Evolutionary conservation across 2,113 vertebrate genomes (phyloP), one percentile per base, ranked within the genome.

Genomic region (Diglossa brunneiventris): DNA sequence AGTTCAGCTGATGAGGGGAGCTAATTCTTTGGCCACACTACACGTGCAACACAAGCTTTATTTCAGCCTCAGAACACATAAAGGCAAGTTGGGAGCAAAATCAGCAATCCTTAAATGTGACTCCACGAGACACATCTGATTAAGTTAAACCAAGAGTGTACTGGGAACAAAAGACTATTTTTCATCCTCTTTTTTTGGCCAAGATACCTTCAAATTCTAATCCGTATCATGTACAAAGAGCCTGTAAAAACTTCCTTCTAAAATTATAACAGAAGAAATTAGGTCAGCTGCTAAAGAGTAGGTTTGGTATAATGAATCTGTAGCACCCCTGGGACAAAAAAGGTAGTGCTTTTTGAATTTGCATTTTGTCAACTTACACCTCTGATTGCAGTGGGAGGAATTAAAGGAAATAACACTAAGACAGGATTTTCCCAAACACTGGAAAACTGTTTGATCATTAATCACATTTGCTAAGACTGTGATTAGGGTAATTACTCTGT

Each of bases 231-330:
- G 28, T 77, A 93, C 67, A 72, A 84, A 92, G 37, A 87, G 17
- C 27, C 77, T 81, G 52, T 75, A 61, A 84, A 93, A 96, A 87
- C 56, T 91, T 95, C 37, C 33, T 68, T 91, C 66, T 94, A 74
- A 79, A 91, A 92, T 90, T 75, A 33, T 61, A 90, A 84, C 67
- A 86, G 72, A 88, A 90, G 73, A 84, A 97, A 97, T 91, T 85
- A 91, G 93, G 94, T 94, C 95, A 92, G 53, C 62, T 66, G 11
- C 63, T 61, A 22, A 87, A 87, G 87, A 89, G 58, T 15, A 89
- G 78, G 69, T 72, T 89, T 72, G 63, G 26, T 77, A 59, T 83
- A 87, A 90, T 69, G 63, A 85, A 95, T 63, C 33, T 73, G 11
- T 24, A 85, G 42, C 50, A 77, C 78, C 18, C 81, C 52, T 42